Evolutionary conservation across 2,113 vertebrate genomes (phyloP).

Genomic region (Bostrychus sinensis): DNA sequence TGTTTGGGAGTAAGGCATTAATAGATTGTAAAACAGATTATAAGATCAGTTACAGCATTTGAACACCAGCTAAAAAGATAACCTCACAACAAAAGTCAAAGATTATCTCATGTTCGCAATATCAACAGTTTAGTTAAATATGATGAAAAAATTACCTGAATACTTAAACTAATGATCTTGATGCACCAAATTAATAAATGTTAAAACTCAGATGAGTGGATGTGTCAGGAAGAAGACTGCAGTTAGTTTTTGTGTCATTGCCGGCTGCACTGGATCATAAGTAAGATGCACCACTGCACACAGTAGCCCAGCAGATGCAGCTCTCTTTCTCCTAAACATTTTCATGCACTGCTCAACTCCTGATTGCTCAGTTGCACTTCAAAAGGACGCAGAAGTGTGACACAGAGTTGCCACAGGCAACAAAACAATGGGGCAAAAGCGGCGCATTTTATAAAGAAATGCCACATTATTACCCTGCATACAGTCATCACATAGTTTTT

Average conservation of each 20-base stretch:
- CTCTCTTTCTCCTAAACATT: constrained; percentile 15
- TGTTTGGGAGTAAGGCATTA: no score
- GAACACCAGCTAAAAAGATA: no score
- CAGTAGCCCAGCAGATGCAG: constrained; percentile 48
- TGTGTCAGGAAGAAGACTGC: background rate
- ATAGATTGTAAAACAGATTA: no score
- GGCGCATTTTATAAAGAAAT: constrained; percentile 2
- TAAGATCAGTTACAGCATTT: no score
- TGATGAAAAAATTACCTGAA: no score
- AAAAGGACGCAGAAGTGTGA: constrained; percentile 21
- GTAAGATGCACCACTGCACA: constrained; percentile 53
- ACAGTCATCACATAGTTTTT: background rate
- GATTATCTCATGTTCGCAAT: no score
- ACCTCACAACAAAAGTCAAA: no score
- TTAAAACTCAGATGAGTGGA: no score
- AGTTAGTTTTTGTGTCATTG: constrained; percentile 26
- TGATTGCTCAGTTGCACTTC: constrained; percentile 27
- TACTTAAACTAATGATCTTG: no score
- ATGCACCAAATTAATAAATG: no score
- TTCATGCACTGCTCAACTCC: constrained; percentile 28
- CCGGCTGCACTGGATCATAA: constrained; percentile 26
- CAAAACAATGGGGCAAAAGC: background rate
- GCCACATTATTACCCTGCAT: background rate
- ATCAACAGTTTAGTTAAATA: no score
- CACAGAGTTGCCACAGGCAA: constrained; percentile 5